Evolutionary conservation across 1,140 invertebrate genomes (phyloP).

Genomic region (Calephelis virginiensis): DNA sequence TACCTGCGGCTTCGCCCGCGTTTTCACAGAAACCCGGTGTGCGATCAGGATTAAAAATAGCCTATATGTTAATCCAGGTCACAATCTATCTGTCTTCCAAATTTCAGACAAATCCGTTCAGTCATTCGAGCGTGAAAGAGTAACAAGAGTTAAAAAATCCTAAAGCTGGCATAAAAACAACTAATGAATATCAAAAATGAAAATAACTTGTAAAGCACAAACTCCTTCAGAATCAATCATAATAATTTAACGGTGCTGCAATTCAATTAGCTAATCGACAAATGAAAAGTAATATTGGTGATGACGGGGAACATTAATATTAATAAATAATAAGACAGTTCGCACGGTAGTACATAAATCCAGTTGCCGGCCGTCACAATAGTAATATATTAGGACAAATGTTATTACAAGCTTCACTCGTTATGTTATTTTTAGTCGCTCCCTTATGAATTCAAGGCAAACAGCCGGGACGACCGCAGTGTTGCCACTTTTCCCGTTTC

Average conservation of each 20-base stretch:
- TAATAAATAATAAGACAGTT: constrained; percentile 70
- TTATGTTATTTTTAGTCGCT: constrained; percentile 68
- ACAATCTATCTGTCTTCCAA: too few relatives aligned
- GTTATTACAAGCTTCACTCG: constrained; percentile 70
- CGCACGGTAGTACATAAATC: constrained; percentile 62
- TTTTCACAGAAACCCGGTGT: too few relatives aligned
- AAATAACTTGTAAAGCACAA: constrained; percentile 9
- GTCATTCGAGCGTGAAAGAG: too few relatives aligned
- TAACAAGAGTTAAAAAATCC: neutral
- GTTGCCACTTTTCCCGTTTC: constrained; percentile 13
- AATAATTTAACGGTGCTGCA: neutral
- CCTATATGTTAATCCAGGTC: too few relatives aligned
- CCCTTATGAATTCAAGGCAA: constrained; percentile 45
- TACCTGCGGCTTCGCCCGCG: too few relatives aligned
- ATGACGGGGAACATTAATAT: constrained; percentile 62
- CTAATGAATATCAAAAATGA: neutral
- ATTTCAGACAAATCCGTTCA: too few relatives aligned
- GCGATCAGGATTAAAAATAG: too few relatives aligned
- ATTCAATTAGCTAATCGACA: constrained; percentile 36
- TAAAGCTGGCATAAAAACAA: neutral
- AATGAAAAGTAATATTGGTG: constrained; percentile 61
- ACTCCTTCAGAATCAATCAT: constrained; percentile 6
- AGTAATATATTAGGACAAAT: constrained; percentile 73
- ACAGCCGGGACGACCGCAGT: constrained; percentile 22
- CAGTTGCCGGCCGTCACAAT: constrained; percentile 59